phyloP scores from a whole-genome alignment of 2,888 invertebrate species.

The Drosophila phalerata region DNA sequence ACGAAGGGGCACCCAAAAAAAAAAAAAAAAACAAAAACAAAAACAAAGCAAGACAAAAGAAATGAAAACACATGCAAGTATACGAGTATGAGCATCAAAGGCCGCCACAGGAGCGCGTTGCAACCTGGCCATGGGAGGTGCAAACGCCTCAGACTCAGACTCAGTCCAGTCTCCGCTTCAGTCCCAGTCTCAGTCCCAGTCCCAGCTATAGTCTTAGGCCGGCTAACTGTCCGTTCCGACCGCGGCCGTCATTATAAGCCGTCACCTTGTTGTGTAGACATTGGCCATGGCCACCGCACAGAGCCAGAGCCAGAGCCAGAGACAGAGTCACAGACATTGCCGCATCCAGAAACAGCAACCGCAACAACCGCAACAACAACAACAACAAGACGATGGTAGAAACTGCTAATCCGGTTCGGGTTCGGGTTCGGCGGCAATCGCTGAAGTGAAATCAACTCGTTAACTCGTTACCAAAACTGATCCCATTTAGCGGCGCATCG shows the following conservation, averaged over 20 bases:
- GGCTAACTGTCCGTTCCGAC: conserved; percentile 65
- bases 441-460: conserved; percentile 84
- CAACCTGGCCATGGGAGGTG: conserved; percentile 76
- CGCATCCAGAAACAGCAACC: conserved; percentile 46
- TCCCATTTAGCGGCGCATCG: conserved; percentile 81
- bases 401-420: conserved; percentile 70
- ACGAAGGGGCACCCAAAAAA: conserved; percentile 27
- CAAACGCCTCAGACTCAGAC: conserved; percentile 65
- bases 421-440: conserved; percentile 79
- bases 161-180: not conserved
- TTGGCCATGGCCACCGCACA: conserved; percentile 77
- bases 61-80: conserved; percentile 41
- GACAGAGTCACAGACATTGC: conserved; percentile 33
- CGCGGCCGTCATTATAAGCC: conserved; percentile 80
- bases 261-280: conserved; percentile 82
- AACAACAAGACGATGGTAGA: conserved; percentile 33
- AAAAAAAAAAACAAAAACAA: conserved; percentile 1
- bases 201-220: conserved; percentile 25
- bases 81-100: conserved; percentile 44
- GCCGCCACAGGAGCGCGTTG: conserved; percentile 62
- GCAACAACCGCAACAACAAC: conserved; percentile 33
- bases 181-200: conserved; percentile 14
- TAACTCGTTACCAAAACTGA: conserved; percentile 84
- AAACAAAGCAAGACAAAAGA: conserved; percentile 16
- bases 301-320: conserved; percentile 30